Conservation (phyloP, 2,113 vertebrate species). For the Gasterosteus aculeatus region DNA sequence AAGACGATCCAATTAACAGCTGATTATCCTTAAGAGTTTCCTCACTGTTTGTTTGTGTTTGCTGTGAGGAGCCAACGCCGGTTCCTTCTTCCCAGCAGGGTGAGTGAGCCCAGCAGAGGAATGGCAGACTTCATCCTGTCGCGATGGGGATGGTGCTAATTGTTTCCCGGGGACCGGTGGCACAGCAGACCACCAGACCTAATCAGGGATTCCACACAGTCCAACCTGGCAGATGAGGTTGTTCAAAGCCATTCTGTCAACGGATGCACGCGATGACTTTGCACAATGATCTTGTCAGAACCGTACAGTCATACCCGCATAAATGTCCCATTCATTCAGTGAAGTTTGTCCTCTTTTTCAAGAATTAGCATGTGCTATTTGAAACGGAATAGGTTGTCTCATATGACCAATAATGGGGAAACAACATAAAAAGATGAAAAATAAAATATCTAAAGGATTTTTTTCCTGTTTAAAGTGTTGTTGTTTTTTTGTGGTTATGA, state of each 20-base stretch:
- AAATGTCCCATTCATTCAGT: neutral
- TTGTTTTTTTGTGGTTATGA: too few species aligned
- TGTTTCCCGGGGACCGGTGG: constrained; percentile 68
- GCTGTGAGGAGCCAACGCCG: constrained; percentile 38
- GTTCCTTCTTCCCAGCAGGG: constrained; percentile 49
- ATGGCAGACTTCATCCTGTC: constrained; percentile 61
- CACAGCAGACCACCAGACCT: constrained; percentile 61
- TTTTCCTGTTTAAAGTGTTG: too few species aligned
- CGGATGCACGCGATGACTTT: constrained; percentile 35
- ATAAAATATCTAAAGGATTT: too few species aligned
- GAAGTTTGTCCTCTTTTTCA: neutral
- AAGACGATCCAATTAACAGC: constrained; percentile 3
- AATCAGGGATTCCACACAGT: constrained; percentile 65
- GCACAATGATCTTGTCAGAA: constrained; percentile 23
- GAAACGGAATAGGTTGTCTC: neutral
- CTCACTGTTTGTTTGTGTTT: constrained; percentile 27
- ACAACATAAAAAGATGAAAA: too few species aligned
- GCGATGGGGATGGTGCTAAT: constrained; percentile 62
- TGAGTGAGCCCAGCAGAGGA: constrained; percentile 48
- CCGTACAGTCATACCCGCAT: neutral
- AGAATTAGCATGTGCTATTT: neutral
- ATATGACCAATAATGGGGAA: neutral
- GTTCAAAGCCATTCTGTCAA: neutral
- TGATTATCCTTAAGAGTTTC: constrained; percentile 25
- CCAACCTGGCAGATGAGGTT: constrained; percentile 54